Percentiles rank a stretch among this genome's conserved stretches.
Evolutionary conservation across 92 coral and sea anemone genomes (phyloP).

Genomic region (Ricordea florida): DNA sequence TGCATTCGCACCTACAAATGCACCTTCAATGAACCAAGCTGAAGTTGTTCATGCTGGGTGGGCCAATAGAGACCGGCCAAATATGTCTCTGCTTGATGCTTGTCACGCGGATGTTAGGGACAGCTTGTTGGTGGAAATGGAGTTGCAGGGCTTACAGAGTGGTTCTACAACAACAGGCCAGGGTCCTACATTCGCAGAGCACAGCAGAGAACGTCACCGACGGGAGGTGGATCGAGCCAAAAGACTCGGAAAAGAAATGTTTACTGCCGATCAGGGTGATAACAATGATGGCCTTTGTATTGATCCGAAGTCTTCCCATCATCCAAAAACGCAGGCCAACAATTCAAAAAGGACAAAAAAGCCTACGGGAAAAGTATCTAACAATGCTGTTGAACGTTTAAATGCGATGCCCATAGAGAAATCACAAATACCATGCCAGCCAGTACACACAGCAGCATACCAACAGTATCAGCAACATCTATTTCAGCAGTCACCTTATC

Average conservation of each 20-base stretch:
- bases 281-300: not conserved
- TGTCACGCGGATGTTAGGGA: conserved; percentile 61
- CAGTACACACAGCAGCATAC: too few species aligned
- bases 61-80: conserved; percentile 56
- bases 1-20: conserved; percentile 53
- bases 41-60: conserved; percentile 70
- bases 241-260: conserved; percentile 47
- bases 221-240: conserved; percentile 24
- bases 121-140: conserved; percentile 44
- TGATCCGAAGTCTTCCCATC: conserved; percentile 33
- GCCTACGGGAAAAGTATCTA: too few species aligned
- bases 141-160: conserved; percentile 23
- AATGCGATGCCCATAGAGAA: too few species aligned
- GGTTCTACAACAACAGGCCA: conserved; percentile 23
- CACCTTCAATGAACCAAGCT: conserved; percentile 59
- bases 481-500: too few species aligned
- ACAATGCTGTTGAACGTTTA: too few species aligned
- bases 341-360: too few species aligned
- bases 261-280: not conserved
- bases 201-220: conserved; percentile 5
- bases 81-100: conserved; percentile 59
- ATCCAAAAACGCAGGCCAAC: too few species aligned
- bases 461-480: too few species aligned
- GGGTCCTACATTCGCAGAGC: conserved; percentile 57
- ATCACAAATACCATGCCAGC: too few species aligned